Base-by-base conservation (phyloP, 2,888 invertebrate species). In the Drosophila putrida region DNA sequence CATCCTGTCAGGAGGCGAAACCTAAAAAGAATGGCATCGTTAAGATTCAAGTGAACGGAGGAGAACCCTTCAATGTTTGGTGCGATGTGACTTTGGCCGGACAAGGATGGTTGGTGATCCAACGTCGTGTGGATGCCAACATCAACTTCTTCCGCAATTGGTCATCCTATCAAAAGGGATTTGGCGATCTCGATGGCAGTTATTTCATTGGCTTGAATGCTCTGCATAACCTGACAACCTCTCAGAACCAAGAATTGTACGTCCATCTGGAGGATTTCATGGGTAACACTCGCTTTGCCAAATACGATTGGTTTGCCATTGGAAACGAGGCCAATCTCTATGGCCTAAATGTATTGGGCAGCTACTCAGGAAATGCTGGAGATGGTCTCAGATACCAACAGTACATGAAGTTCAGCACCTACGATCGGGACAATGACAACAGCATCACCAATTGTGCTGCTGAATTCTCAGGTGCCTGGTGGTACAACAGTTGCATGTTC, bases 131-230 rank as follows among this genome's bases (percentile, higher is more conserved):
- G 70, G 95, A 95, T 72, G 95, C 95, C 0, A 92, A 93, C 0
- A 94, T 95, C 82, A 95, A 95, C 80, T 96, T 96, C 88, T 94
- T 94, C 79, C 94, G 94, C 76, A 90, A 93, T 43, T 96, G 95
- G 95, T 88, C 93, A 0, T 94, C 94, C 59, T 96, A 96, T 87
- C 94, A 94, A 76, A 89, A 93, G 49, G 96, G 96, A 6, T 96
- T 96, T 82, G 96, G 96, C 0, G 95, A 95, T 81, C 90, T 95
- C 15, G 94, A 94, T 0, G 94, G 94, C 0, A 95, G 96, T 86
- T 95, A 95, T 88, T 96, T 95, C 94, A 92, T 95, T n/a, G 95
- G 95, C 1, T 88, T 95, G 71, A 95, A 96, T 68, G 94, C 95
- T 71, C 91, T 96, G 4, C 93, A 95, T 88, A 93, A 92, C 0